These are phyloP conservation scores for Eristalis pertinax DNA, from an alignment of 2,888 invertebrate species.

Conservation along the genomic window DNA sequence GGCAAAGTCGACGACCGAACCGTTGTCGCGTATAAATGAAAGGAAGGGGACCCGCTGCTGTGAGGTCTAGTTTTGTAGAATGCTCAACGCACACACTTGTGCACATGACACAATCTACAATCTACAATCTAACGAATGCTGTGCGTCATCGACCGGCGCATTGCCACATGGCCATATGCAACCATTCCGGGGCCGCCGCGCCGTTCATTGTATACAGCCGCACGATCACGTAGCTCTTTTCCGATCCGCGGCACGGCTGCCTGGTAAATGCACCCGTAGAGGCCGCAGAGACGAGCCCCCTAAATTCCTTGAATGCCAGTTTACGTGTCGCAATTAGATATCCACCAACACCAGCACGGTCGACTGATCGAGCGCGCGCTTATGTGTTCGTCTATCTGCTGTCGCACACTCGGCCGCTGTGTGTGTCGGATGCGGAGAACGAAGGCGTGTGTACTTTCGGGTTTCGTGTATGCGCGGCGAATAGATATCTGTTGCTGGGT, in stretches of 20 bases:
- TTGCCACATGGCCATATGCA: slow-evolving; percentile 56
- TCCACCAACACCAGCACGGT: background rate
- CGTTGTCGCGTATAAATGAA: slow-evolving; percentile 4
- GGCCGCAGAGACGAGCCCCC: slow-evolving; percentile 68
- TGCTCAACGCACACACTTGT: background rate
- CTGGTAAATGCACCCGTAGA: slow-evolving; percentile 56
- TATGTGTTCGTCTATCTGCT: slow-evolving; percentile 22
- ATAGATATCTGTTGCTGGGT: slow-evolving; percentile 26
- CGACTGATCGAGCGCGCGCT: background rate
- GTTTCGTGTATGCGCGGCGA: background rate
- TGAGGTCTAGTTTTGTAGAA: slow-evolving; percentile 23
- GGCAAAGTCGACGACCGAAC: slow-evolving; percentile 64
- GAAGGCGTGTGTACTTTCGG: slow-evolving; percentile 23
- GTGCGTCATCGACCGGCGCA: slow-evolving; percentile 68
- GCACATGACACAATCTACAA: slow-evolving; percentile 23
- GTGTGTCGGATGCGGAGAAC: background rate
- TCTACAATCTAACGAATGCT: slow-evolving; percentile 39
- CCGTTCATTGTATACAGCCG: slow-evolving; percentile 45
- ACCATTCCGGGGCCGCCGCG: slow-evolving; percentile 15
- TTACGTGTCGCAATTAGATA: slow-evolving; percentile 63
- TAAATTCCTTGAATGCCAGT: slow-evolving; percentile 70
- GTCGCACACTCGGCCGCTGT: background rate
- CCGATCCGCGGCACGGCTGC: background rate
- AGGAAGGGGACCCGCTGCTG: slow-evolving; percentile 21
- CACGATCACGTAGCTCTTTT: slow-evolving; percentile 64